Evolutionary conservation across 2,797 vertebrate species (phyloP), one percentile per base, ranked within the genome.

Genomic region (Megalops cyprinoides): DNA sequence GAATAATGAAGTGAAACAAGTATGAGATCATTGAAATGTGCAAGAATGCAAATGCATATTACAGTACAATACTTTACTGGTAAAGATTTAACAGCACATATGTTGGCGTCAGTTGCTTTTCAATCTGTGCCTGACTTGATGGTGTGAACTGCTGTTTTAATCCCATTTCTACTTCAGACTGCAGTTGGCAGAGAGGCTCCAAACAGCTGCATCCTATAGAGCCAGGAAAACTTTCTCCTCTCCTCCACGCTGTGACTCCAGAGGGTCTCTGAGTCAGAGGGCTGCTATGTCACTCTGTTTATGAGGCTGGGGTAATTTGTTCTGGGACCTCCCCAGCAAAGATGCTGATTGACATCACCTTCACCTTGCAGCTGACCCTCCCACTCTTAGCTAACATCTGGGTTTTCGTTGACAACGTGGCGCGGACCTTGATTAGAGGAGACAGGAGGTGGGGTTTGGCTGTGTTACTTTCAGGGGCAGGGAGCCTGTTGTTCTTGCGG

Each of bases 101-200:
- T 79, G 48, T 15, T 62, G 18, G 4, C 20, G 28, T 49, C 62
- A 23, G 42, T 44, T 7, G 12, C 44, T n/a, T 44, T 28, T 18
- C 37, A 48, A 77, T 20, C 15, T 37, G 42, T 7, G 18, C 18
- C 15, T 46, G 1, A 28, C 34, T 23, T 3, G 23, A 46, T 39
- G 75, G 37, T 31, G 23, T 60, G 44, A 60, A 48, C 73, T 48
- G n/a, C n/a, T 10, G 39, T 58, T 60, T 78, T 62, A 65, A 44
- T 65, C 42, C 76, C 15, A 15, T 10, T 28, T 78, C 55, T 65
- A 12, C 55, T 25, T 46, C 44, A 44, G n/a, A 46, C 25, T 56
- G 15, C 28, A 42, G 75, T 23, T 37, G 51, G 28, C 31, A 77
- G 15, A 77, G 31, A 48, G 51, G 31, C 53, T 20, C 53, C 75